These are phyloP conservation scores for Noctua comes DNA, from an alignment of 2,888 invertebrate genomes.

Conservation along the genomic window DNA sequence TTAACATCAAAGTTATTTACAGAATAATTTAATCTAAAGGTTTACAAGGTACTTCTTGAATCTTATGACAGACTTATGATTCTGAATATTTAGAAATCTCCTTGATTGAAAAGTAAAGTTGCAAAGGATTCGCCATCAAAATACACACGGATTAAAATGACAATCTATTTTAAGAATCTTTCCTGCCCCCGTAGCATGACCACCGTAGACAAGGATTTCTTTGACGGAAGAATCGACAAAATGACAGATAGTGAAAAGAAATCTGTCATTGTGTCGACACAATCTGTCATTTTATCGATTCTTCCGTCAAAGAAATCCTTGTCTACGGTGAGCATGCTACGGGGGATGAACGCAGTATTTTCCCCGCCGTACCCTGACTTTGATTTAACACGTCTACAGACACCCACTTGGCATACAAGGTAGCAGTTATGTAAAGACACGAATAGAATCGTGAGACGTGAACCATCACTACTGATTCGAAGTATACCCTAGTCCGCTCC, in stretches of 20 bases:
- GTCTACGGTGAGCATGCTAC: too few relatives aligned
- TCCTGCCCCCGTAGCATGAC: too few relatives aligned
- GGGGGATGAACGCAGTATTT: slow-evolving; percentile 9
- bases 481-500: not conserved
- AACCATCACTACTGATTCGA: not conserved
- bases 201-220: too few relatives aligned
- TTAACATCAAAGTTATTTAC: too few relatives aligned
- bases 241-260: too few relatives aligned
- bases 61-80: too few relatives aligned
- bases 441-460: not conserved
- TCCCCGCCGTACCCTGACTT: not conserved
- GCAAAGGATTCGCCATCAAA: not conserved
- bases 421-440: not conserved
- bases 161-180: slow-evolving; percentile 20
- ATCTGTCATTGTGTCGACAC: too few relatives aligned
- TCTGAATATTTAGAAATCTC: not conserved
- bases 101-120: slow-evolving; percentile 2
- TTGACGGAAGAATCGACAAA: too few relatives aligned
- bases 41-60: not conserved
- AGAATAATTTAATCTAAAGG: not conserved
- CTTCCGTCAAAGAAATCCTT: too few relatives aligned
- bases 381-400: not conserved
- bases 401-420: not conserved
- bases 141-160: slow-evolving; percentile 12
- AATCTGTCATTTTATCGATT: too few relatives aligned